A percentile compares a stretch with the other conserved stretches of the same genome.
phyloP scores from a whole-genome alignment of 1,140 invertebrate species.

The Sitobion miscanthi region DNA sequence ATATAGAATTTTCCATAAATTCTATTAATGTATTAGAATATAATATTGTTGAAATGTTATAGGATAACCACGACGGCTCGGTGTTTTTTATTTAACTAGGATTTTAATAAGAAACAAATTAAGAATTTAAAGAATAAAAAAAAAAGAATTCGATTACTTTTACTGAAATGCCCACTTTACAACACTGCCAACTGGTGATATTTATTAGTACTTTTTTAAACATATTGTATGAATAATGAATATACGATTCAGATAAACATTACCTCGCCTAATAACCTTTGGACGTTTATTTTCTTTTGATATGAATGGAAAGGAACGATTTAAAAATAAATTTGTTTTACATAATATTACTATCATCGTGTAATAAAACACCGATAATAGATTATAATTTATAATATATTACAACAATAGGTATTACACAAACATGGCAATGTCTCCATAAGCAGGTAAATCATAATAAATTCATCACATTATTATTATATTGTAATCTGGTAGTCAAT shows the following conservation, averaged over 20 bases:
- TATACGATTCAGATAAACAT: neutral
- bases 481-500: neutral
- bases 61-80: too few species aligned
- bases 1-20: too few species aligned
- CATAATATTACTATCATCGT: neutral
- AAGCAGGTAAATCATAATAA: neutral
- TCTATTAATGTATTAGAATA: too few species aligned
- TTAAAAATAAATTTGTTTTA: slow-evolving; percentile 4
- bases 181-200: neutral
- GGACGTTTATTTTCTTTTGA: neutral
- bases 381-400: neutral
- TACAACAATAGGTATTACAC: neutral
- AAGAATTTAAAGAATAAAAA: too few species aligned
- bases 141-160: too few species aligned
- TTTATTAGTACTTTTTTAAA: neutral
- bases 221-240: neutral
- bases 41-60: too few species aligned
- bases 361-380: neutral
- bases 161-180: too few species aligned
- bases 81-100: too few species aligned
- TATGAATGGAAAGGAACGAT: neutral
- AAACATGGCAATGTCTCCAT: neutral
- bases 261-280: neutral
- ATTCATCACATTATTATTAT: neutral
- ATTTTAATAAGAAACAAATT: too few species aligned